Conservation (phyloP, 1,140 invertebrate genomes). For the Thaumetopoea pityocampa region DNA sequence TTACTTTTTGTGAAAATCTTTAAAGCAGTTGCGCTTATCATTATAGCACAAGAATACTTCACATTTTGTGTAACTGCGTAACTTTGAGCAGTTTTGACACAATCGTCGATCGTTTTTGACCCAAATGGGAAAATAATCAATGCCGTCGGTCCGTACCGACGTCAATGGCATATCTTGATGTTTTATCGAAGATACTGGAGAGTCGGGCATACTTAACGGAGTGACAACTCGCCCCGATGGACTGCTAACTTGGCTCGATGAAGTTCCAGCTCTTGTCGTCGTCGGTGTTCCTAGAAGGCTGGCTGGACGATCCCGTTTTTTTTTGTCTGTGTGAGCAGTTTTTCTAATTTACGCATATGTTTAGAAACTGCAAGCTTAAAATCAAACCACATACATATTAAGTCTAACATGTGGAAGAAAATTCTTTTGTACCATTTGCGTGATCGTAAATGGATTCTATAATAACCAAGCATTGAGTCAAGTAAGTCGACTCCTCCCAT, state of each 20-base stretch:
- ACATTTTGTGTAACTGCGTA: conserved; percentile 19
- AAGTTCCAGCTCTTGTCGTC: conserved; percentile 9
- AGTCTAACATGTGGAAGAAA: conserved; percentile 20
- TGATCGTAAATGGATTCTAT: conserved; percentile 22
- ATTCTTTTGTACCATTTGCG: conserved; percentile 25
- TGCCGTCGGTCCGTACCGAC: conserved; percentile 11
- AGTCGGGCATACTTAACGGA: not conserved
- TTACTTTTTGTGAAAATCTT: conserved; percentile 12
- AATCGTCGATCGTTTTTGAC: conserved; percentile 10
- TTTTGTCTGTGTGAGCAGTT: conserved; percentile 1
- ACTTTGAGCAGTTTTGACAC: conserved; percentile 11
- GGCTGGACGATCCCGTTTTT: conserved; percentile 15
- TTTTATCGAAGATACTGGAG: conserved; percentile 14
- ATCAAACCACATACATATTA: conserved; percentile 10
- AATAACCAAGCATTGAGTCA: conserved; percentile 26
- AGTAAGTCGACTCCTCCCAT: conserved; percentile 54
- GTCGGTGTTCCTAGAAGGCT: conserved; percentile 14
- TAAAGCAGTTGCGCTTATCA: conserved; percentile 22
- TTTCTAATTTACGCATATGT: conserved; percentile 9
- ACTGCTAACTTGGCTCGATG: conserved; percentile 4
- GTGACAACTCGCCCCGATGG: too few relatives aligned
- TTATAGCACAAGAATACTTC: conserved; percentile 21
- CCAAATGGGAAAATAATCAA: conserved; percentile 13
- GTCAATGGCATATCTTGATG: conserved; percentile 19
- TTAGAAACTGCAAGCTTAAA: conserved; percentile 19